Evolutionary conservation across 2,888 invertebrate species (phyloP), one percentile per base, ranked within the genome.

Genomic region (Lepidochrysops patricia): DNA sequence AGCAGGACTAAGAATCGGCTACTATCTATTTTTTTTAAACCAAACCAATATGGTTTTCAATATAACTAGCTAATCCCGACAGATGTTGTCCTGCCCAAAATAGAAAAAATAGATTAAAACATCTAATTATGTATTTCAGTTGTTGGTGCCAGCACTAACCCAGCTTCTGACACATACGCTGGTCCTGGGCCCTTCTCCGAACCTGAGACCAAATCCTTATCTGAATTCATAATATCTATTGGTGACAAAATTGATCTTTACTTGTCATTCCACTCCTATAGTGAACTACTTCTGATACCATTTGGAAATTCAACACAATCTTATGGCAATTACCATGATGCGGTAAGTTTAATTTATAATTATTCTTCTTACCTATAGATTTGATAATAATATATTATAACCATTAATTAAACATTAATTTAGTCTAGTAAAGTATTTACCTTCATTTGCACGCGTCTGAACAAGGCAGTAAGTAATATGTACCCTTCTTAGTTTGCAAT

Each of bases 121-220:
- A n/a, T n/a, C n/a, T n/a, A n/a, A n/a, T n/a, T 58, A 35, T 54
- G 52, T 6, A 60, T 68, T 62, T 29, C 67, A 82, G 82, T 87
- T 27, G 82, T 88, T 27, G 92, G 94, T 12, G 80, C 92, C 0
- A 92, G 91, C 64, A 74, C 64, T 1, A 67, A 84, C 50, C 89
- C 93, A 0, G 93, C 94, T 66, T 71, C 89, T 0, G 92, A 94
- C 2, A 91, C 80, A 0, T 96, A 90, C 72, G 92, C 93, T 9
- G 96, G 96, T 6, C 82, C 87, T 0, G 75, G 74, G 0, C 90
- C 94, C 0, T 94, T 94, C 74, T 96, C 95, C 0, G 96, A 96
- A 72, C 80, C 90, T 0, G 94, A 94, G 74, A 91, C 92, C 0
- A 79, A 80, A 60, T 71, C 89, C 0, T 68, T 93, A 4, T 87